phyloP scores from a whole-genome alignment of 2,797 vertebrate genomes.

The Tapirus indicus region DNA sequence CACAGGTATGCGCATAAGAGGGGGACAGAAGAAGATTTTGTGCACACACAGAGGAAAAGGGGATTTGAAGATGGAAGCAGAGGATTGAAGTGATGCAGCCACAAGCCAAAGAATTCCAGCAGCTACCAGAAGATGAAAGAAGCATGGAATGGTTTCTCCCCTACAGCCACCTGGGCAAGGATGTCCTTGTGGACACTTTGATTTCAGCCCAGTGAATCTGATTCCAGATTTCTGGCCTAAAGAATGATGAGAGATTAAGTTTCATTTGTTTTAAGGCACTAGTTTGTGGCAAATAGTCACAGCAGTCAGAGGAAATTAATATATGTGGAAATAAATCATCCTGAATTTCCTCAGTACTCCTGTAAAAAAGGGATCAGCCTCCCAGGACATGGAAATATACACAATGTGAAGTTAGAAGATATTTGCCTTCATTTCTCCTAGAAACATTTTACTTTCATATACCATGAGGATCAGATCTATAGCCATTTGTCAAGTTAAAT shows the following conservation, averaged over 20 bases:
- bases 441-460: constrained; percentile 14
- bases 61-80: background rate
- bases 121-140: background rate
- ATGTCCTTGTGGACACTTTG: background rate
- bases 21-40: background rate
- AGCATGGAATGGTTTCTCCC: background rate
- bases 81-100: background rate
- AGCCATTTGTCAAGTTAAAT: background rate
- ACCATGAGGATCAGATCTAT: background rate
- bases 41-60: background rate
- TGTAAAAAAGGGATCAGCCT: background rate
- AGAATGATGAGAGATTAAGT: constrained; percentile 28
- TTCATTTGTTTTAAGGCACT: constrained; percentile 53
- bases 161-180: background rate
- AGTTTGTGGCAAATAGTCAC: background rate
- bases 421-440: background rate
- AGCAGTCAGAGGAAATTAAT: constrained; percentile 25
- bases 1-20: background rate
- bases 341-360: background rate
- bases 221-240: constrained; percentile 46
- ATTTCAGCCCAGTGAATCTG: background rate
- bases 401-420: background rate
- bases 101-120: background rate
- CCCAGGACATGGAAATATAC: background rate
- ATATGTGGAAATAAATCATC: background rate